Evolutionary conservation across 2,888 invertebrate genomes (phyloP), one percentile per base, ranked within the genome.

Genomic region (Drosophila macrospina): DNA sequence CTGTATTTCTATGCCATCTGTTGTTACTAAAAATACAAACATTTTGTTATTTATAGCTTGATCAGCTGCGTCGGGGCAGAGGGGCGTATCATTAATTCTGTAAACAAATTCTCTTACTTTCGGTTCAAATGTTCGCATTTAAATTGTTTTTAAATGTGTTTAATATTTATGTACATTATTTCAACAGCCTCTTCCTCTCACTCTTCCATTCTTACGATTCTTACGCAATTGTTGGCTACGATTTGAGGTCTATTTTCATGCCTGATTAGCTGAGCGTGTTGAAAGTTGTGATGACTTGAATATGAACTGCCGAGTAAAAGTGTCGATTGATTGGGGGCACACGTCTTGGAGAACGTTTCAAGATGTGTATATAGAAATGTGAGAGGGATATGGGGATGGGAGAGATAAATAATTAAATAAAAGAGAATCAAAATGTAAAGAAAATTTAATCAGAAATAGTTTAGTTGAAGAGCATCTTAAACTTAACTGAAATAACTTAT

Each of bases 231-330:
- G 68, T 65, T 69, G 41, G 45, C 55, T 62, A 26, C 47, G 37
- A 57, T 57, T 71, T 72, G 51, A 59, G 39, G 45, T 64, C 61
- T 73, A 81, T 79, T 82, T 86, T 66, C 69, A 73, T 63, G 78
- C 84, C 78, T 86, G 86, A 84, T 84, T 88, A 78, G 84, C 54
- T 66, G 52, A 55, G 50, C 36, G 83, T 75, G 84, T 83, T 88
- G 88, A 84, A 84, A 84, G 65, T 64, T 62, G 78, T 69, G 75
- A 75, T 86, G 63, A 45, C 63, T 56, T 7, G 39, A 56, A 74
- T 56, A 52, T 52, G 48, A 36, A 70, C 64, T 59, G 61, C 15
- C 28, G 36, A 36, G 4, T 30, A 30, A 65, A 69, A 71, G 79
- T 76, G 85, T 76, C 82, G 82, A 83, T 81, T 80, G 79, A 84